Evolutionary conservation across 2,113 vertebrate genomes (phyloP).

Genomic region (Xiphophorus maculatus): DNA sequence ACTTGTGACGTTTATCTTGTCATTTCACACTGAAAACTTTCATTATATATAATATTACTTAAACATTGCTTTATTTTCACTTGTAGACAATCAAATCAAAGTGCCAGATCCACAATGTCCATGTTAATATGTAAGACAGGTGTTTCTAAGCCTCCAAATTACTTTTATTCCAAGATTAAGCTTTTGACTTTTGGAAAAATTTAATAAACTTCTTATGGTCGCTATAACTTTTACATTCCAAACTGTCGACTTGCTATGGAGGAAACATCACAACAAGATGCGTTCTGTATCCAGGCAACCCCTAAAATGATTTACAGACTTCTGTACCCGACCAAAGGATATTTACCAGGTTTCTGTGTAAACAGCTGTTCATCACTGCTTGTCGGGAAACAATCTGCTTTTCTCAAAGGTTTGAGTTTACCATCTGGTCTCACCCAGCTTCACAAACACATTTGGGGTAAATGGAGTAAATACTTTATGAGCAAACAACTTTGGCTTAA

Average conservation of each 20-base stretch:
- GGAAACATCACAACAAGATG: background rate
- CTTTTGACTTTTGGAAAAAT: background rate
- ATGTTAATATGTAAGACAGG: no score
- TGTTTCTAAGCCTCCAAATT: no score
- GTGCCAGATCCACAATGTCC: no score
- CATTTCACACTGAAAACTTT: background rate
- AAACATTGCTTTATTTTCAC: no score
- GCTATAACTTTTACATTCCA: background rate
- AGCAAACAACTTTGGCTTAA: background rate
- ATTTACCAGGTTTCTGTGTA: constrained; percentile 16
- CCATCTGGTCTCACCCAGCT: no score
- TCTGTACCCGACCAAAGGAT: background rate
- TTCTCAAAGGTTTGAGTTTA: background rate
- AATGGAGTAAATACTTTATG: background rate
- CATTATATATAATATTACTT: no score
- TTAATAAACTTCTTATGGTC: background rate
- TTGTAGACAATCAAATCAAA: no score
- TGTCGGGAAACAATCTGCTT: constrained; percentile 3
- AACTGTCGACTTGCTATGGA: background rate
- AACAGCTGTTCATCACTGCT: background rate
- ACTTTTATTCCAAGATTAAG: no score
- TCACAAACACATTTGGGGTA: constrained; percentile 2
- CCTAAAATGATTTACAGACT: background rate
- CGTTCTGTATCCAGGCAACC: constrained; percentile 18
- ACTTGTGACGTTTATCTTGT: background rate